Percentiles rank a stretch among this genome's conserved stretches.
Evolutionary conservation across 2,113 vertebrate species (phyloP).

Genomic region (Penelope pileata): DNA sequence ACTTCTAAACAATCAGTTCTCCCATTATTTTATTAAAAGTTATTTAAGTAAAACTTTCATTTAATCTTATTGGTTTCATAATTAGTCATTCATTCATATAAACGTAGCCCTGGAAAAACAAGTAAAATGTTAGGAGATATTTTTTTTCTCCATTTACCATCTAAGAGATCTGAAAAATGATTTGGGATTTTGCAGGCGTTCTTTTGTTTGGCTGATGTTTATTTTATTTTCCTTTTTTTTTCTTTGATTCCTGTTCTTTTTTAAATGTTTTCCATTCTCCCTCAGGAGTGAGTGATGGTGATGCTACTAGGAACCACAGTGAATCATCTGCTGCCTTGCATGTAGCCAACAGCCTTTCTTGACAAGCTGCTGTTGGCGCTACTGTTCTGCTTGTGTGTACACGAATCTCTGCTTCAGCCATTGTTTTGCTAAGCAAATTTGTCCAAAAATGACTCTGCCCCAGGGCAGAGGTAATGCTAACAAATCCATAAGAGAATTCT

Average conservation of each 20-base stretch:
- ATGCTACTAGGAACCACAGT: background rate
- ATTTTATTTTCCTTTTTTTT: background rate
- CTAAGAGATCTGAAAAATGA: background rate
- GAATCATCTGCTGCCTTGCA: background rate
- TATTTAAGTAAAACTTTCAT: background rate
- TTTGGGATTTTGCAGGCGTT: background rate
- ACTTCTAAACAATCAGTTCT: background rate
- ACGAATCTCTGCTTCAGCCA: background rate
- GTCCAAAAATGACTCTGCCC: background rate
- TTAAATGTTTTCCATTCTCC: background rate
- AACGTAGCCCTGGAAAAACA: background rate
- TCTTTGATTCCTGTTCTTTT: background rate
- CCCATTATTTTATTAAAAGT: background rate
- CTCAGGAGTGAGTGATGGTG: background rate
- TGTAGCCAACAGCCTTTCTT: rapidly evolving
- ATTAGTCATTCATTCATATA: background rate
- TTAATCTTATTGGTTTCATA: background rate
- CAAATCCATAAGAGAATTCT: background rate
- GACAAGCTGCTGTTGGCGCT: background rate
- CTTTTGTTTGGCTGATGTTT: background rate
- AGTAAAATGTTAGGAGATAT: background rate
- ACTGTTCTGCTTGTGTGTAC: background rate
- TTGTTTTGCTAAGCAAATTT: background rate
- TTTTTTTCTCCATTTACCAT: background rate
- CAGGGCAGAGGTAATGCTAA: background rate